Evolutionary conservation across 37 sponge, comb jelly and placozoan genomes (phyloP).

Genomic region (Diacarnus erythraeanus): DNA sequence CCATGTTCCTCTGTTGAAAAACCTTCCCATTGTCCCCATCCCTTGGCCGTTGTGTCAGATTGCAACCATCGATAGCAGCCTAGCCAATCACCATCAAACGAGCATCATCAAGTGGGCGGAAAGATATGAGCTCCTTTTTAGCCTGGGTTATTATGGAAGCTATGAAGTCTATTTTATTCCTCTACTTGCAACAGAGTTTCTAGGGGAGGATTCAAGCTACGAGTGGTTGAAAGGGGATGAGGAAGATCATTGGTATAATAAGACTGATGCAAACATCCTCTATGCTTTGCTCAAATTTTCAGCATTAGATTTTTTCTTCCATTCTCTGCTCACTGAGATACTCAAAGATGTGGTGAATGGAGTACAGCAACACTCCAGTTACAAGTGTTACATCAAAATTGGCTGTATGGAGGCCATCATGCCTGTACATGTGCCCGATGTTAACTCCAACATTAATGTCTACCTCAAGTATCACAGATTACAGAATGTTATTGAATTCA

Average conservation of each 20-base stretch:
- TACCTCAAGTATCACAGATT: conserved; percentile 40
- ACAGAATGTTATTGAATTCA: conserved; percentile 67
- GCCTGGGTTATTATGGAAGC: conserved; percentile 15
- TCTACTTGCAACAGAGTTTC: conserved; percentile 23
- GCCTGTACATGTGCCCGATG: conserved; percentile 16
- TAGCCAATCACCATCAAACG: background rate
- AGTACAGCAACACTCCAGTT: background rate
- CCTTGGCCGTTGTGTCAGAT: conserved; percentile 14
- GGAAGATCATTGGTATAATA: conserved; percentile 3
- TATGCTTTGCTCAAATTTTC: conserved; percentile 42
- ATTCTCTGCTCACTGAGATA: conserved; percentile 28
- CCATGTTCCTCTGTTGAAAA: background rate
- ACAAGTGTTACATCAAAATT: conserved; percentile 22
- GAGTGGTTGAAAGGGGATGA: conserved; percentile 31
- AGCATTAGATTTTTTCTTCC: conserved; percentile 55
- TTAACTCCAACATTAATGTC: background rate
- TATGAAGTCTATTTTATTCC: conserved; percentile 54
- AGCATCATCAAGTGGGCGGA: conserved; percentile 55
- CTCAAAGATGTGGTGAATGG: conserved; percentile 23
- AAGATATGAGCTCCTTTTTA: conserved; percentile 42
- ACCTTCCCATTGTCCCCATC: conserved; percentile 28
- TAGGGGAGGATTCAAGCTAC: conserved; percentile 18
- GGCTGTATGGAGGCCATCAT: conserved; percentile 55
- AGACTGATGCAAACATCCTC: background rate
- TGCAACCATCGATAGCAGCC: background rate